These are phyloP conservation scores for Elmis aenea DNA, from an alignment of 2,888 invertebrate species.

Conservation along the genomic window DNA sequence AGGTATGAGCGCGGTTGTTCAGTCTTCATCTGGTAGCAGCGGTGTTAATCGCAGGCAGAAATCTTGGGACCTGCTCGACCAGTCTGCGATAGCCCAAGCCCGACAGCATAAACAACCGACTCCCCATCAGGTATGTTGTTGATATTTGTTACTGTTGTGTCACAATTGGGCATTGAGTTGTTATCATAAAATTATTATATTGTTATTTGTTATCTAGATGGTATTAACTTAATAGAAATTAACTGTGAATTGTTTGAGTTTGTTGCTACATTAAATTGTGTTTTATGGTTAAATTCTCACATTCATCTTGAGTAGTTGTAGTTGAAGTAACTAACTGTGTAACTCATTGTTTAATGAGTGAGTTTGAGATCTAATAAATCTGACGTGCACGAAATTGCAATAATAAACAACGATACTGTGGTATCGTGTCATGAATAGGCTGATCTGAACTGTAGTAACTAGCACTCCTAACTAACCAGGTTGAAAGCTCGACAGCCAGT, in stretches of 20 bases:
- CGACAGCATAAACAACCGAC: constrained; percentile 60
- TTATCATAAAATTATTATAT: not conserved
- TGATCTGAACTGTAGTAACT: too few species aligned
- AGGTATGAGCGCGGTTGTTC: constrained; percentile 7
- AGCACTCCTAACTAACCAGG: constrained; percentile 41
- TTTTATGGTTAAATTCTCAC: constrained; percentile 7
- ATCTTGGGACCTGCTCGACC: constrained; percentile 92
- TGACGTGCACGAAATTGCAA: constrained; percentile 10
- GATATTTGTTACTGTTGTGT: too few species aligned
- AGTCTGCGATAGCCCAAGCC: constrained; percentile 72
- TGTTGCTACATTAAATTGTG: constrained; percentile 6
- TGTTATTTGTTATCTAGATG: not conserved
- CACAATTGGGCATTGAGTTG: not conserved
- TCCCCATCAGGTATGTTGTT: constrained; percentile 52
- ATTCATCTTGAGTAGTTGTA: constrained; percentile 7
- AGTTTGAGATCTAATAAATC: constrained; percentile 1
- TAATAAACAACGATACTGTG: constrained; percentile 1
- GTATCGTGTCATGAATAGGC: too few species aligned
- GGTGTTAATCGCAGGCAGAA: constrained; percentile 70
- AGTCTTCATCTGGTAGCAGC: constrained; percentile 25
- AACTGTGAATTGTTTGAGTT: not conserved
- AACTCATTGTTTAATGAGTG: constrained; percentile 4
- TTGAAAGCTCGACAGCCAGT: constrained; percentile 42
- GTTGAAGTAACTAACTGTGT: constrained; percentile 1
- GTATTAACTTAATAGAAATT: not conserved